Conservation (phyloP, 2,797 vertebrate genomes). For the Urocyon cinereoargenteus region DNA sequence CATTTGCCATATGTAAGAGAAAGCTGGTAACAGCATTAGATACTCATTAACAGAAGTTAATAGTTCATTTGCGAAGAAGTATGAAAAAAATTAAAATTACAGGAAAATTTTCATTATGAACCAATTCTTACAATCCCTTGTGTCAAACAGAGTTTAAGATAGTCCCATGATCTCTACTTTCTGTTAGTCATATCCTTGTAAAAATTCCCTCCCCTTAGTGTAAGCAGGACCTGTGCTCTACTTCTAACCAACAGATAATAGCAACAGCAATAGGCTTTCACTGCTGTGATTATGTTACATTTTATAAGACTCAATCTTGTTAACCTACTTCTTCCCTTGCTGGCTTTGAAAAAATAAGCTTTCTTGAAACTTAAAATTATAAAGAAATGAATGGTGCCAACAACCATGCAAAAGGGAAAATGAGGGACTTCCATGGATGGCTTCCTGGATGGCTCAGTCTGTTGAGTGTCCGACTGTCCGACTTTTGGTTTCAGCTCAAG, state of each 20-base stretch:
- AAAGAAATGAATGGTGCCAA: not conserved
- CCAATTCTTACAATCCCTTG: not conserved
- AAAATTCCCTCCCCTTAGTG: not conserved
- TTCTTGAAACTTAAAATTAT: not conserved
- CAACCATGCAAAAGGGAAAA: not conserved
- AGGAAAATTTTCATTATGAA: not conserved
- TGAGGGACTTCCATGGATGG: not conserved
- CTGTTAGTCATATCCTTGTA: not conserved
- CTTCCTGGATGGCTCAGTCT: too few species aligned
- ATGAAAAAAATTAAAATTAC: not conserved
- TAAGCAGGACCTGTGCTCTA: not conserved
- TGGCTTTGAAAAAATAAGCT: not conserved
- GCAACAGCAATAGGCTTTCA: not conserved
- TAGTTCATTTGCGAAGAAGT: not conserved
- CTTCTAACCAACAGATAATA: not conserved
- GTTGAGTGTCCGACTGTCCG: too few species aligned
- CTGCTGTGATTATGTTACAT: not conserved
- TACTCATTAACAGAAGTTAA: not conserved
- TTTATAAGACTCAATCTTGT: not conserved
- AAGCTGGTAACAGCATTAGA: not conserved
- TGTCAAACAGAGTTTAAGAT: not conserved
- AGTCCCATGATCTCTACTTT: not conserved
- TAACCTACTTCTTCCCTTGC: not conserved
- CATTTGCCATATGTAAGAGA: not conserved
- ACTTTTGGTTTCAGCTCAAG: too few species aligned